phyloP scores from a whole-genome alignment of 2,113 vertebrate species.

The Cyprinodon brontotheroides region DNA sequence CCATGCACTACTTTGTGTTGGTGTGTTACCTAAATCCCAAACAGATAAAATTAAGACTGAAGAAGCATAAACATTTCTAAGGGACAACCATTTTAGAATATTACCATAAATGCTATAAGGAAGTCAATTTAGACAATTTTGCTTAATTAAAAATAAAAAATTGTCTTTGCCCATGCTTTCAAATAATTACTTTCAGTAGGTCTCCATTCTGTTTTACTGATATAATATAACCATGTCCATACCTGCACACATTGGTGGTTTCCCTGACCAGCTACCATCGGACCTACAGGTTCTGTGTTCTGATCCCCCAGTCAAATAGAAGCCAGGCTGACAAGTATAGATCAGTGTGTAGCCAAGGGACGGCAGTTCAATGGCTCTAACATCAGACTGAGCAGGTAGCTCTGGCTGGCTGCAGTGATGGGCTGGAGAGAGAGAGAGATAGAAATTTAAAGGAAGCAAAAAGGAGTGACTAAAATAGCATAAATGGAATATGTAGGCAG shows the following conservation, averaged over 20 bases:
- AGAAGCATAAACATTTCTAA: too few species aligned
- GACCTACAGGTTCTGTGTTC: slow-evolving; percentile 96
- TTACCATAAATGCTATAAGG: too few species aligned
- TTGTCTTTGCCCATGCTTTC: not conserved
- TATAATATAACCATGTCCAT: slow-evolving; percentile 15
- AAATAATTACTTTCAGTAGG: not conserved
- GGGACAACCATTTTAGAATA: too few species aligned
- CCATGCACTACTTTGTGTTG: too few species aligned
- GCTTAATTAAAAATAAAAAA: too few species aligned
- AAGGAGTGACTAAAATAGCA: not conserved
- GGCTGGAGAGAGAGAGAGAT: slow-evolving; percentile 72
- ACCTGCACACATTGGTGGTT: slow-evolving; percentile 93
- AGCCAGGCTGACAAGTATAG: slow-evolving; percentile 95
- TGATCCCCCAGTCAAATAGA: slow-evolving; percentile 93
- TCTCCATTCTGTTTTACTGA: not conserved
- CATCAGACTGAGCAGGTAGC: slow-evolving; percentile 89
- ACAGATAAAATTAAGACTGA: too few species aligned
- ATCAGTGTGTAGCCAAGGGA: slow-evolving; percentile 97
- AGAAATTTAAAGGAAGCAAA: slow-evolving; percentile 6
- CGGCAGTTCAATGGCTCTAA: slow-evolving; percentile 92
- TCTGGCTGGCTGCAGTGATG: slow-evolving; percentile 97
- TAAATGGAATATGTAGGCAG: not conserved
- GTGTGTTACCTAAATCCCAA: too few species aligned
- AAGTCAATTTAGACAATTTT: too few species aligned
- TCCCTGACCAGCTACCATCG: slow-evolving; percentile 97